Evolutionary conservation across 2,888 invertebrate species (phyloP).

Genomic region (Chironomus tentans): DNA sequence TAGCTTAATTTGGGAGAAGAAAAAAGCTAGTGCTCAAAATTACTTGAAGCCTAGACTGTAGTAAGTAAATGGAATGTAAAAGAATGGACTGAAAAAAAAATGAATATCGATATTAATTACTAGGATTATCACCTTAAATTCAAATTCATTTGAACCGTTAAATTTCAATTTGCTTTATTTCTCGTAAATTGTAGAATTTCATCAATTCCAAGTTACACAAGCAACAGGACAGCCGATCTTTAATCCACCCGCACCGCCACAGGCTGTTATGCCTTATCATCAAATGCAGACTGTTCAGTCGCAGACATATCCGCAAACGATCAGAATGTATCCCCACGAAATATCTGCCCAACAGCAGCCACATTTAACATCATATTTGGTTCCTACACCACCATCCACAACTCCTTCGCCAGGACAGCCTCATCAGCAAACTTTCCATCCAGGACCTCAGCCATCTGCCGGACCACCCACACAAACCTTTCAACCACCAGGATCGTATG

Average conservation of each 20-base stretch:
- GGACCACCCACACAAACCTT: slow-evolving; percentile 5
- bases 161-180: neutral
- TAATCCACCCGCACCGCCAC: slow-evolving; percentile 48
- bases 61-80: too few species aligned
- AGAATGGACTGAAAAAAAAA: too few species aligned
- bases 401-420: slow-evolving; percentile 49
- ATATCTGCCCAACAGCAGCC: neutral
- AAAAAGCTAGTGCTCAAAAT: too few species aligned
- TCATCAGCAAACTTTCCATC: slow-evolving; percentile 48
- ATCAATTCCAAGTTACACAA: slow-evolving; percentile 21
- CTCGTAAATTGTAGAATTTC: slow-evolving; percentile 8
- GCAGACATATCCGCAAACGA: slow-evolving; percentile 45
- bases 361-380: slow-evolving; percentile 25
- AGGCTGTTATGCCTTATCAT: slow-evolving; percentile 58
- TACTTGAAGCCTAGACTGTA: too few species aligned
- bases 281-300: slow-evolving; percentile 46
- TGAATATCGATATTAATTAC: too few species aligned
- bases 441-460: slow-evolving; percentile 45
- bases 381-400: slow-evolving; percentile 47
- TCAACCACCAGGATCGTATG: slow-evolving; percentile 22
- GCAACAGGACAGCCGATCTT: slow-evolving; percentile 72
- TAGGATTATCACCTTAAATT: too few species aligned
- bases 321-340: slow-evolving; percentile 36
- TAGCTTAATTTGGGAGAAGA: too few species aligned
- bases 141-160: too few species aligned